phyloP scores from a whole-genome alignment of 2,888 invertebrate species.

The Lutraria lutraria region DNA sequence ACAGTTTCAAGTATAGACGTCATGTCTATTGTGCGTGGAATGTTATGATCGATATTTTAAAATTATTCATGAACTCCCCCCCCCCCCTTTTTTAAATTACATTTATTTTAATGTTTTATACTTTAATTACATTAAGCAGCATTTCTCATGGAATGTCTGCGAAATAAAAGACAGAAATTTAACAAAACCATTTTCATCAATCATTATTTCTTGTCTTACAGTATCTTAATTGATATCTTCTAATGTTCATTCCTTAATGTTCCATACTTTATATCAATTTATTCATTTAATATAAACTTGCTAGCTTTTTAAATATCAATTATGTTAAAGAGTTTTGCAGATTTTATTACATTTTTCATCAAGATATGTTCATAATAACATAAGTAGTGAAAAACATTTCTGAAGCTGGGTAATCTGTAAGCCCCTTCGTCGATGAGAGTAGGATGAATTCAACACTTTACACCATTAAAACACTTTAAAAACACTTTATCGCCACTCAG shows the following conservation, averaged over 20 bases:
- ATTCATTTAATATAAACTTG: neutral
- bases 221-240: constrained; percentile 4
- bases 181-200: neutral
- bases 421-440: neutral
- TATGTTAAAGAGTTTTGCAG: neutral
- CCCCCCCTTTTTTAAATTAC: too few relatives aligned
- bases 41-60: too few relatives aligned
- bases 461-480: constrained; percentile 19
- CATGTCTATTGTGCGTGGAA: too few relatives aligned
- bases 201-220: constrained; percentile 11
- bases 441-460: neutral
- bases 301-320: neutral
- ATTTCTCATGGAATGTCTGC: too few relatives aligned
- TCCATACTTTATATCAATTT: constrained; percentile 3
- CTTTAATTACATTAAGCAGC: too few relatives aligned
- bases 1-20: too few relatives aligned
- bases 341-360: neutral
- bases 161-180: neutral
- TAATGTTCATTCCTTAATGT: neutral
- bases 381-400: neutral
- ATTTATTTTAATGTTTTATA: too few relatives aligned
- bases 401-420: neutral
- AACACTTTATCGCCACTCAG: constrained; percentile 17
- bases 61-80: too few relatives aligned
- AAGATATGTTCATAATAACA: neutral